Conservation (phyloP, 2,113 vertebrate species). For the Leiothrix lutea region DNA sequence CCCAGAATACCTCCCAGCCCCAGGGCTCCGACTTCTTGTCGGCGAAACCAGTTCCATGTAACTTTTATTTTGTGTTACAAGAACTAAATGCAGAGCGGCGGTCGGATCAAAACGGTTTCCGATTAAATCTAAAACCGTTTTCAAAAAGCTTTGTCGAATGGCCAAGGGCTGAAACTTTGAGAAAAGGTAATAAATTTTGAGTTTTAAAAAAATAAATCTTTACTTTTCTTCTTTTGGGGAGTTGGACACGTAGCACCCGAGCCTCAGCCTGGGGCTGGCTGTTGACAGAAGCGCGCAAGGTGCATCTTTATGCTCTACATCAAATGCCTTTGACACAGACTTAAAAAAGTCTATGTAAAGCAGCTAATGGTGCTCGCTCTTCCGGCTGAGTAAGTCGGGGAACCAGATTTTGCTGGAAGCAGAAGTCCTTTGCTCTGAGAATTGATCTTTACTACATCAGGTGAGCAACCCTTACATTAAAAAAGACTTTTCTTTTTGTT, state of each 20-base stretch:
- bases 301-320: neutral
- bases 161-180: neutral
- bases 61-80: neutral
- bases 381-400: neutral
- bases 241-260: neutral
- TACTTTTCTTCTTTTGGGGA: neutral
- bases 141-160: neutral
- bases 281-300: neutral
- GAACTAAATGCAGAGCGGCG: neutral
- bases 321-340: constrained; percentile 2
- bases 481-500: neutral
- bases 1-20: neutral
- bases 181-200: neutral
- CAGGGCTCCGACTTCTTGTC: neutral
- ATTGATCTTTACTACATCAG: constrained; percentile 53
- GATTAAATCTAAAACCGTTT: neutral
- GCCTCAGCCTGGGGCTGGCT: neutral
- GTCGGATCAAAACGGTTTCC: neutral
- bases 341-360: neutral
- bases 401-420: constrained; percentile 19
- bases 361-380: neutral
- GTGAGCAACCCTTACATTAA: constrained; percentile 58
- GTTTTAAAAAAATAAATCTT: neutral
- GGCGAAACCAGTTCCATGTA: neutral
- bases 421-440: constrained; percentile 18